A percentile compares a stretch with the other conserved stretches of the same genome.
phyloP scores from a whole-genome alignment of 2,888 invertebrate genomes.

The Drosophila vallismaia region DNA sequence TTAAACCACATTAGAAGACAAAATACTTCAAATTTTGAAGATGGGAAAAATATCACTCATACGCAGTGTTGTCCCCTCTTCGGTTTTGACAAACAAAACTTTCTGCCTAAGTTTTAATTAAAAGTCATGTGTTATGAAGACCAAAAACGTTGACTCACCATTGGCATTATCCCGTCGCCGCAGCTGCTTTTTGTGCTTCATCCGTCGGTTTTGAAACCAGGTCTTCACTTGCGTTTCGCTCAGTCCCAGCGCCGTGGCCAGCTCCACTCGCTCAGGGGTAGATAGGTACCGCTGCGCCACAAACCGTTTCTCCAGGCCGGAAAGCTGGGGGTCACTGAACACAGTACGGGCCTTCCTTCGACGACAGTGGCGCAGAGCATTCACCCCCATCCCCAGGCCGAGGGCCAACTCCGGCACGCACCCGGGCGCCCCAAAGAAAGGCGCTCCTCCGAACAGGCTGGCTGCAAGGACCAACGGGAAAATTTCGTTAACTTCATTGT shows the following conservation, averaged over 20 bases:
- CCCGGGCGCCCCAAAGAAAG: conserved; percentile 82
- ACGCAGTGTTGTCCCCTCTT: background rate
- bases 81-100: background rate
- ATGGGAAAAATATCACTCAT: background rate
- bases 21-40: too few relatives aligned
- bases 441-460: conserved; percentile 83
- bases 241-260: conserved; percentile 95
- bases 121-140: too few relatives aligned
- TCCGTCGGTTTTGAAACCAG: conserved; percentile 98
- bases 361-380: conserved; percentile 95
- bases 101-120: too few relatives aligned
- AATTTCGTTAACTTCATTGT: conserved; percentile 63
- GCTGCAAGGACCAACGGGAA: conserved; percentile 51
- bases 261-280: conserved; percentile 97
- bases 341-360: conserved; percentile 98
- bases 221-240: conserved; percentile 99
- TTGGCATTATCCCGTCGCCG: conserved; percentile 82
- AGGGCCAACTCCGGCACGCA: conserved; percentile 83
- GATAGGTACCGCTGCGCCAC: conserved; percentile 96
- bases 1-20: too few relatives aligned
- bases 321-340: conserved; percentile 91
- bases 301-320: conserved; percentile 96
- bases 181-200: conserved; percentile 98
- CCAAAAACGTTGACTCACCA: conserved; percentile 71
- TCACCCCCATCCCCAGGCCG: conserved; percentile 84